Evolutionary conservation across 2,113 vertebrate genomes (phyloP).

Genomic region (Trogon surrucura): DNA sequence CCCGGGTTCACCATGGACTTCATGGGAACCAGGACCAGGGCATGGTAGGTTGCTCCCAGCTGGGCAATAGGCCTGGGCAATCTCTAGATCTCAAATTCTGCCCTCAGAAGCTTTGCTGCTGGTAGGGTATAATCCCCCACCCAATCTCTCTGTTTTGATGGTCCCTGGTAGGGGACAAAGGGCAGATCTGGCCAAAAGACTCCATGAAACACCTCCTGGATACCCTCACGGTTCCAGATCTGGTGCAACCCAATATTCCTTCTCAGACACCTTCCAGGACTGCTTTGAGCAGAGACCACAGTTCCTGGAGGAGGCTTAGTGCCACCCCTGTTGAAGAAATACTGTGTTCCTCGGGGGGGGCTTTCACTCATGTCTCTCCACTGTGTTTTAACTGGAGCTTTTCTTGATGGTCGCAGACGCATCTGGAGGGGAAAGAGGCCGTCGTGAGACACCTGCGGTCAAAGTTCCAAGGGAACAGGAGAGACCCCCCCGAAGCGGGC

Average conservation of each 20-base stretch:
- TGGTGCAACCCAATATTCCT: background rate
- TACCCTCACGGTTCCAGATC: fast-evolving
- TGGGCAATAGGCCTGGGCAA: background rate
- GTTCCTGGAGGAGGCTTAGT: background rate
- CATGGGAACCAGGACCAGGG: background rate
- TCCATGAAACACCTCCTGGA: background rate
- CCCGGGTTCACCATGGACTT: background rate
- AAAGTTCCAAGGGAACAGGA: slow-evolving; percentile 32
- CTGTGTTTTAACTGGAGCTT: background rate
- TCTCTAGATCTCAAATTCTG: background rate
- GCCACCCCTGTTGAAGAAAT: background rate
- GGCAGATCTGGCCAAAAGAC: background rate
- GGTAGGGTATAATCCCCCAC: background rate
- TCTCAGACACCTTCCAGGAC: background rate
- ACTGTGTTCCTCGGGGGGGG: background rate
- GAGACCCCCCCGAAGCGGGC: fast-evolving
- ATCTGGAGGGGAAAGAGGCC: background rate
- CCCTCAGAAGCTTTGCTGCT: background rate
- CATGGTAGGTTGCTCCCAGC: background rate
- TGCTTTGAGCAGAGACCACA: fast-evolving
- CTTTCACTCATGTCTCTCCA: background rate
- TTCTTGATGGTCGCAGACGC: background rate
- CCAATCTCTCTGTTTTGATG: background rate
- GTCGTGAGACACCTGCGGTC: slow-evolving; percentile 5
- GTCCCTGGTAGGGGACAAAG: background rate